A percentile compares a stretch with the other conserved stretches of the same genome.
These are phyloP conservation scores for Anthoptus insignis DNA, from an alignment of 2,888 invertebrate species.

Conservation along the genomic window DNA sequence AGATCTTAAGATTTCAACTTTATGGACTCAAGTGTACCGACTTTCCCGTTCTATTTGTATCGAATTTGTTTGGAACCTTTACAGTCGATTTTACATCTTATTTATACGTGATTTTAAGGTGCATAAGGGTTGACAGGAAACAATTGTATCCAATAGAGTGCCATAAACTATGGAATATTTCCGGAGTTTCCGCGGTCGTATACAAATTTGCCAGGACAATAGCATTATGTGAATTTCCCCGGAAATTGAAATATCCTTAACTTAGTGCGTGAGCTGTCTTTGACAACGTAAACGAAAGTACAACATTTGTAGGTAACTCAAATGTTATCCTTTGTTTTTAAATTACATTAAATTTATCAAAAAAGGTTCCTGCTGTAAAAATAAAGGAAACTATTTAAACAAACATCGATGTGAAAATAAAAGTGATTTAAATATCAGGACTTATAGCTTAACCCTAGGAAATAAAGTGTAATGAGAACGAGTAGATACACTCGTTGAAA, in stretches of 20 bases:
- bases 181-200: slow-evolving; percentile 4
- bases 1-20: slow-evolving; percentile 8
- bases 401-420: slow-evolving; percentile 13
- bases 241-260: background rate
- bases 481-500: slow-evolving; percentile 15
- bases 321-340: too few species aligned
- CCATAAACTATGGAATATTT: slow-evolving; percentile 12
- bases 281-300: too few species aligned
- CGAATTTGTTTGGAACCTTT: background rate
- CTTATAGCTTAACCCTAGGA: slow-evolving; percentile 9
- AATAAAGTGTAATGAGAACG: slow-evolving; percentile 24
- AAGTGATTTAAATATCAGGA: slow-evolving; percentile 12
- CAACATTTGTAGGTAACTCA: too few species aligned
- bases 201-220: slow-evolving; percentile 5
- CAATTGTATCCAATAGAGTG: slow-evolving; percentile 10
- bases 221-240: background rate
- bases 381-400: background rate
- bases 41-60: background rate
- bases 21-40: slow-evolving; percentile 6
- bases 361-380: too few species aligned
- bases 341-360: too few species aligned
- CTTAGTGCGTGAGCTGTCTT: background rate
- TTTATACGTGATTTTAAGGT: background rate
- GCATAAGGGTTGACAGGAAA: background rate
- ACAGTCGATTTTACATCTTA: background rate